Evolutionary conservation across 2,797 vertebrate genomes (phyloP).

Genomic region (Lacerta bilineata): DNA sequence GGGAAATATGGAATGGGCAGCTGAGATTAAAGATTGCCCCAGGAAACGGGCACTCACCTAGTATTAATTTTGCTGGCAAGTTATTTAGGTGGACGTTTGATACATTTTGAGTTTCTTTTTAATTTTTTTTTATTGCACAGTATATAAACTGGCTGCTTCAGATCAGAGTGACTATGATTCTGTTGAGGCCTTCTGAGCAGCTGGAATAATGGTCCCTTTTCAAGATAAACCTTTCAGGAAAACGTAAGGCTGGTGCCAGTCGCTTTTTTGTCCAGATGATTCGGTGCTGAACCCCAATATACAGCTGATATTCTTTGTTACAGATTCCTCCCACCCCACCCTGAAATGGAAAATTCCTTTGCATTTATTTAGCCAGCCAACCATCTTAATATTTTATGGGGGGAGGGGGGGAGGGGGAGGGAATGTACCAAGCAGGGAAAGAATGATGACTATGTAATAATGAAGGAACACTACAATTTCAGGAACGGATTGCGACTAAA

Average conservation of each 20-base stretch:
- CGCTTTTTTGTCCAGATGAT: not conserved
- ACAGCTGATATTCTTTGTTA: not conserved
- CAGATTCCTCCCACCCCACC: too few relatives aligned
- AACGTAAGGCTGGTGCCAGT: not conserved
- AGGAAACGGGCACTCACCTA: not conserved
- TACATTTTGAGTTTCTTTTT: not conserved
- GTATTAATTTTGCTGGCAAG: constrained; percentile 22
- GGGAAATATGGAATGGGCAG: not conserved
- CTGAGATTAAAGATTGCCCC: constrained; percentile 2
- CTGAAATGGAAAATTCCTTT: not conserved
- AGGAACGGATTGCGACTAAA: not conserved
- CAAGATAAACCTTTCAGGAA: not conserved
- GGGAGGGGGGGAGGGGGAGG: too few relatives aligned
- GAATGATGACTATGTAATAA: not conserved
- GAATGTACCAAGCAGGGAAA: not conserved
- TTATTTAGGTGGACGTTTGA: not conserved
- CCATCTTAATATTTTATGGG: not conserved
- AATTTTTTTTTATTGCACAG: not conserved
- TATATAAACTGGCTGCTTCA: not conserved
- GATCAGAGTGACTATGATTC: not conserved
- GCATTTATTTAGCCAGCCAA: not conserved
- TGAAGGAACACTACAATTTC: not conserved
- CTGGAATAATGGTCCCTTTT: not conserved
- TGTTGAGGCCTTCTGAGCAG: not conserved
- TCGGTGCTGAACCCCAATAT: not conserved